Base-by-base conservation (phyloP, 2,113 vertebrate species). In the Macquaria ambigua region DNA sequence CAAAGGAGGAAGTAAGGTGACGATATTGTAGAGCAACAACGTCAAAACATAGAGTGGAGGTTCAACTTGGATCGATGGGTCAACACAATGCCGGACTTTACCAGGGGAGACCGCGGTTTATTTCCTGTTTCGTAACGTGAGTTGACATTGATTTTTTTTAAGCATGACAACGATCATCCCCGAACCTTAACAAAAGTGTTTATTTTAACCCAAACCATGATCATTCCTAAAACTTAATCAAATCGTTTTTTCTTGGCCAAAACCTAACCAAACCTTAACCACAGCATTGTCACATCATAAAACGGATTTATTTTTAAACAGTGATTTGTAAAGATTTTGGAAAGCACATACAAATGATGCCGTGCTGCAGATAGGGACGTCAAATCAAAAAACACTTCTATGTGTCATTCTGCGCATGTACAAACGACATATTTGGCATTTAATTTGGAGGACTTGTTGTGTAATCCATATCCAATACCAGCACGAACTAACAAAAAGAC, bases 401-500 rank as follows among this genome's bases (percentile, higher is more conserved):
- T 21, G 50, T 53, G 18, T 20, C 50, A 53, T 53, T 53, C 20
- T 21, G 50, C 18, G 50, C 18, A 20, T 20, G 50, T 5, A 52
- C 18, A 20, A 21, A 53, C 5, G 10, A 39, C 68, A n/a, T 25
- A n/a, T 21, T 52, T 39, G 53, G 39, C 18, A 5, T 63, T 43
- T 55, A 23, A 62, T 53, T 43, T 62, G 21, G 9, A 37, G 21
- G 72, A 53, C 52, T 21, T 34, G 41, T 20, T 75, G 41, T 62
- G 46, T 69, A 43, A 77, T 77, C 23, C 25, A 43, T 46, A 41
- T 52, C 43, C 6, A 66, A 53, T n/a, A 25, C 20, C 37, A 20
- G 56, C 20, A 31, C 43, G 43, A 78, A 59, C 25, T 25, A 46
- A 81, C 43, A 72, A 52, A 41, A 68, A 78, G 37, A 55, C 23